Percentiles rank a stretch among this genome's conserved stretches.
These are phyloP conservation scores for Camelus dromedarius DNA, from an alignment of 2,113 vertebrate genomes.

Conservation along the genomic window DNA sequence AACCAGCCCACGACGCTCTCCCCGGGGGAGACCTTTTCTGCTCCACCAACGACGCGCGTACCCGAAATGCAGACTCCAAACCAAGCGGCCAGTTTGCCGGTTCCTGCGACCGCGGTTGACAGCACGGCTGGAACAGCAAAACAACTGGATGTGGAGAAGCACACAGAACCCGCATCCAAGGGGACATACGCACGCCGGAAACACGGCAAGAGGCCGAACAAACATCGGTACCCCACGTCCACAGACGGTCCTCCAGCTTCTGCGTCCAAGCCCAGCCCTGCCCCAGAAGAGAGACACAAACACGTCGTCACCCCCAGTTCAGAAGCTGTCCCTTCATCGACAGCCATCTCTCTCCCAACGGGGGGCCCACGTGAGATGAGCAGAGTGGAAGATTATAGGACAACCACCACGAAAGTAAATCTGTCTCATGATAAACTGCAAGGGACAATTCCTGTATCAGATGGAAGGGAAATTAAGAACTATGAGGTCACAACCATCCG, in stretches of 20 bases:
- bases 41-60: not conserved
- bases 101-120: not conserved
- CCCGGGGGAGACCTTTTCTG: accelerated
- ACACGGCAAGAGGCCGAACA: slow-evolving; percentile 20
- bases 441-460: not conserved
- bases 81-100: accelerated
- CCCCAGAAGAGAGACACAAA: not conserved
- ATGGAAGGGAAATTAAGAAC: accelerated
- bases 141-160: not conserved
- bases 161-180: accelerated
- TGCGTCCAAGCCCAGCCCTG: not conserved
- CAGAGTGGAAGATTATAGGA: accelerated
- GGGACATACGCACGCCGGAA: not conserved
- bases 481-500: not conserved
- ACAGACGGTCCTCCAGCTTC: accelerated
- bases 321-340: not conserved
- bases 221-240: accelerated
- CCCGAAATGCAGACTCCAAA: not conserved
- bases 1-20: not conserved
- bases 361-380: not conserved
- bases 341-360: not conserved
- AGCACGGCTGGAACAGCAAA: not conserved
- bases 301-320: not conserved
- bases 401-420: not conserved
- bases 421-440: not conserved